phyloP scores from a whole-genome alignment of 92 coral and sea anemone genomes.

The Phenganax subtilis region DNA sequence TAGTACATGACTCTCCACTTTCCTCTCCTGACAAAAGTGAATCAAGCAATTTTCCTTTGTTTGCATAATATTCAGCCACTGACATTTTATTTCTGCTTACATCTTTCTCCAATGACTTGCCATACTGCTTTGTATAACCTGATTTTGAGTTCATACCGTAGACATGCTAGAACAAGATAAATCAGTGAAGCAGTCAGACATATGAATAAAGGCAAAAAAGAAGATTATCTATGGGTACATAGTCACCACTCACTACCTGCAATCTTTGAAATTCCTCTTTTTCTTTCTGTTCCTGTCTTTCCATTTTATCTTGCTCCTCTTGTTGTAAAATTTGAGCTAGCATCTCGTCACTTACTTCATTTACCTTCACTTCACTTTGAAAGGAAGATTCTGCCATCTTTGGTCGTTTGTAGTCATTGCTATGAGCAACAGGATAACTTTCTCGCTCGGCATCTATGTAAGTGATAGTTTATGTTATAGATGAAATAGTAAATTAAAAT shows the following conservation, averaged over 20 bases:
- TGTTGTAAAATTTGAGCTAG: slow-evolving; percentile 78
- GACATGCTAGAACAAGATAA: slow-evolving; percentile 55
- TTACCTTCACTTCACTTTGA: slow-evolving; percentile 58
- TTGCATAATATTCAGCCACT: slow-evolving; percentile 87
- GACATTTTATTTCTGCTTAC: slow-evolving; percentile 77
- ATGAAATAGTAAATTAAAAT: too few relatives aligned
- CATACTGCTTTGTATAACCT: slow-evolving; percentile 77
- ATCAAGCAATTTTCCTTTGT: slow-evolving; percentile 88
- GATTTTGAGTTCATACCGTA: slow-evolving; percentile 81
- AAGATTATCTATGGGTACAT: too few relatives aligned
- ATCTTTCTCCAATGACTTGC: slow-evolving; percentile 64
- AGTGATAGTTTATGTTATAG: too few relatives aligned
- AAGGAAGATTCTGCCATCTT: neutral
- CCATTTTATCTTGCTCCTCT: slow-evolving; percentile 61
- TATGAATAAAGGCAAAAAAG: too few relatives aligned
- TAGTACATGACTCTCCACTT: slow-evolving; percentile 90
- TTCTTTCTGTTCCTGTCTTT: slow-evolving; percentile 68
- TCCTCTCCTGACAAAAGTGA: slow-evolving; percentile 89
- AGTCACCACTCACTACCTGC: slow-evolving; percentile 65
- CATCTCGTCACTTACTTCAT: slow-evolving; percentile 81
- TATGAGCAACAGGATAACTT: too few relatives aligned
- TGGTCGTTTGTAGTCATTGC: too few relatives aligned
- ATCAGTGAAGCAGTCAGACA: neutral
- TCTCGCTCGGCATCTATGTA: too few relatives aligned
- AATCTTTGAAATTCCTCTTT: slow-evolving; percentile 79